Percentiles rank a stretch among this genome's conserved stretches.
Evolutionary conservation across 2,113 vertebrate species (phyloP).

Genomic region (Thinocorus orbignyianus): DNA sequence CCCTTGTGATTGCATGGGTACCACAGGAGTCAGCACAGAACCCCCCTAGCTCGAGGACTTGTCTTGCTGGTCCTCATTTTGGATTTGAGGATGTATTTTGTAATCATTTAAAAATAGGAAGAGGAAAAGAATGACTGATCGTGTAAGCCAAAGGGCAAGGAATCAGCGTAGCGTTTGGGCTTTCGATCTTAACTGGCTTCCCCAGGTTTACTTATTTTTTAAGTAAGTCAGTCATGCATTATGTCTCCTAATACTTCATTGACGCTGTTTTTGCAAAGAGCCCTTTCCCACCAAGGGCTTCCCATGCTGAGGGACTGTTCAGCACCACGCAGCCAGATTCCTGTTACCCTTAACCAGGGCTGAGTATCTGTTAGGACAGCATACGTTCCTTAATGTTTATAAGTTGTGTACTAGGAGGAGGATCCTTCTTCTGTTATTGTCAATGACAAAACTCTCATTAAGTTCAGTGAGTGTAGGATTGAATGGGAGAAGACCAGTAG

Average conservation of each 20-base stretch:
- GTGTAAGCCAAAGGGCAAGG: neutral
- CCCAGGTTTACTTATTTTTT: neutral
- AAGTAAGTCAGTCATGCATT: neutral
- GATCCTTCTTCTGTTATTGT: neutral
- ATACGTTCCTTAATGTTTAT: neutral
- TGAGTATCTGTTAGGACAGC: neutral
- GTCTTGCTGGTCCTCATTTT: neutral
- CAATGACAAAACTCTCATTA: slow-evolving; percentile 30
- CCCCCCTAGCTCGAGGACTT: neutral
- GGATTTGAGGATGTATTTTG: neutral
- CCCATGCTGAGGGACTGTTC: neutral
- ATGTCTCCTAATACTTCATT: neutral
- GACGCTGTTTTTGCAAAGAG: neutral
- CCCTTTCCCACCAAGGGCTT: neutral
- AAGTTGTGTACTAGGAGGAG: neutral
- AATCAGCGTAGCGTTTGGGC: neutral
- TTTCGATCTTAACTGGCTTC: neutral
- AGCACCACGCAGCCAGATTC: neutral
- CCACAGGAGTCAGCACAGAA: neutral
- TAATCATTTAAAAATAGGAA: neutral
- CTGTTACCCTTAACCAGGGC: neutral
- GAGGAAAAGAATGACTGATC: neutral
- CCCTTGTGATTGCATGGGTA: neutral
- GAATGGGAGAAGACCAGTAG: neutral
- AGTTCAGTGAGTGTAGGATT: neutral